phyloP scores from a whole-genome alignment of 2,113 vertebrate genomes.

The Apistogramma diplotaenia region DNA sequence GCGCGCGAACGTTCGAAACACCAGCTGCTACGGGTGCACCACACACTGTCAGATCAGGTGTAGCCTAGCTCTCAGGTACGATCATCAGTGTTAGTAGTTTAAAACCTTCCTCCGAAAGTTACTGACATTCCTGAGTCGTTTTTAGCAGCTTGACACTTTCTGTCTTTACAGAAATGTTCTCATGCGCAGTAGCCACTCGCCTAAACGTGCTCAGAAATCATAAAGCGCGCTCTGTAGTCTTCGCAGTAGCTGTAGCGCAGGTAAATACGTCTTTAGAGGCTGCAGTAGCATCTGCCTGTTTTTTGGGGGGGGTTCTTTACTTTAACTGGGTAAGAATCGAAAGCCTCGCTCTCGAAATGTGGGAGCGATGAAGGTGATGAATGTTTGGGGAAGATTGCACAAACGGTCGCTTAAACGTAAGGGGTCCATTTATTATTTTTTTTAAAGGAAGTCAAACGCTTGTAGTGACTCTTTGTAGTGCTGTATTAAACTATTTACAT shows the following conservation, averaged over 20 bases:
- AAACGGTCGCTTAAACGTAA: not conserved
- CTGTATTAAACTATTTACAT: conserved; percentile 23
- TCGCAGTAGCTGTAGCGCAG: not conserved
- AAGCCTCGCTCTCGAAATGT: not conserved
- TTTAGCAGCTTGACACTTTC: not conserved
- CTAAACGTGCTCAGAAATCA: not conserved
- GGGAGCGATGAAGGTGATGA: not conserved
- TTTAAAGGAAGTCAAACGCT: conserved; percentile 4
- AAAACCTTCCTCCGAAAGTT: not conserved
- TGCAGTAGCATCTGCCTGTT: not conserved
- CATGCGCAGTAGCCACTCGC: not conserved
- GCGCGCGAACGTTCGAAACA: not conserved
- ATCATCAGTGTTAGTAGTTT: conserved; percentile 23
- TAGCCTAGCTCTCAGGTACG: conserved; percentile 58
- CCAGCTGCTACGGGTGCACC: conserved; percentile 31
- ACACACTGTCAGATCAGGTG: conserved; percentile 32
- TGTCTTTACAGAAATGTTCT: not conserved
- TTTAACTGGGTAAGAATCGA: not conserved
- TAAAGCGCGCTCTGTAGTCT: not conserved
- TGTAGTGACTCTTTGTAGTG: not conserved
- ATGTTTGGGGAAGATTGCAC: conserved; percentile 35
- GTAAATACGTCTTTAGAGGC: not conserved
- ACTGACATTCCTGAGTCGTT: conserved; percentile 11
- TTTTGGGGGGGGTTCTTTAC: too few species aligned
- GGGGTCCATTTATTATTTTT: conserved; percentile 28